A percentile compares a stretch with the other conserved stretches of the same genome.
These are phyloP conservation scores for Tarsius wallacei DNA, from an alignment of 2,797 vertebrate genomes.

Conservation along the genomic window DNA sequence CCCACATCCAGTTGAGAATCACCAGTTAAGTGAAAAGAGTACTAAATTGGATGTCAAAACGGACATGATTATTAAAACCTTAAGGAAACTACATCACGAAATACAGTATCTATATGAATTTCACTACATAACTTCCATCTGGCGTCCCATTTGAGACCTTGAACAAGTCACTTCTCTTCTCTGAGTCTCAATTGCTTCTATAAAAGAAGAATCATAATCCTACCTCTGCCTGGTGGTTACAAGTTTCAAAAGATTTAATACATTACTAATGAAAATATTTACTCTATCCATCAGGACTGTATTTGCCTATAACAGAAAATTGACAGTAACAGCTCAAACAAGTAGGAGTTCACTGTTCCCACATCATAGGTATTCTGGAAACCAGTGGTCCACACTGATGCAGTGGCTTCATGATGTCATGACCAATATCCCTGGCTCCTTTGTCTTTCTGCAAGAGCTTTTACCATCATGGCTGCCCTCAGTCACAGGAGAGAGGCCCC, in stretches of 20 bases:
- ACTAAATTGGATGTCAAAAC: neutral
- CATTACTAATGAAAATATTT: conserved; percentile 36
- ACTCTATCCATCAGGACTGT: neutral
- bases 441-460: neutral
- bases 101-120: too few relatives aligned
- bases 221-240: neutral
- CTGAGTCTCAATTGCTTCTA: neutral
- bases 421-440: neutral
- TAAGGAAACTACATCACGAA: too few relatives aligned
- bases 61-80: too few relatives aligned
- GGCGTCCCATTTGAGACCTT: neutral
- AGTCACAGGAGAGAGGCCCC: neutral
- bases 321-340: neutral
- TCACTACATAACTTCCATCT: too few relatives aligned
- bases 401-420: neutral
- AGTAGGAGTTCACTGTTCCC: neutral
- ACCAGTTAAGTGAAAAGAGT: neutral
- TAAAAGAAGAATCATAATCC: neutral
- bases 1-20: neutral
- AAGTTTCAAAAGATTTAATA: conserved; percentile 16
- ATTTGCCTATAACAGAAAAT: neutral
- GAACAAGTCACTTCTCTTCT: neutral
- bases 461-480: neutral
- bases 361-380: neutral
- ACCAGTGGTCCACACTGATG: neutral